These are phyloP conservation scores for Andrena praecox DNA, from an alignment of 2,888 invertebrate species.

Conservation along the genomic window DNA sequence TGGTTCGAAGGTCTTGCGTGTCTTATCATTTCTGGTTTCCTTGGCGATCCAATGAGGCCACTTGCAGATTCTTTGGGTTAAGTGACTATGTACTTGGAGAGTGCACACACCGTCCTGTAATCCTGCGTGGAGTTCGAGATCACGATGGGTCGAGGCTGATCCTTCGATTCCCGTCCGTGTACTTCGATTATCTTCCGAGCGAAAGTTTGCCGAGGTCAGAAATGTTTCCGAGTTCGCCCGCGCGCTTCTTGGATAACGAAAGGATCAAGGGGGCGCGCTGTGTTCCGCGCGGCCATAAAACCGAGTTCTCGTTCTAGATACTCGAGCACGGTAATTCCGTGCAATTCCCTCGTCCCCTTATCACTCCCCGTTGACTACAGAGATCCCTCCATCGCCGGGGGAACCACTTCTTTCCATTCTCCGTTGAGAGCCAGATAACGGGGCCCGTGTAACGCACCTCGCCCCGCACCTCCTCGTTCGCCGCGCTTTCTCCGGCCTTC, in stretches of 20 bases:
- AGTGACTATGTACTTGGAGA: not conserved
- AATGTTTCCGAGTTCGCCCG: conserved; percentile 26
- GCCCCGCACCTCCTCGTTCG: not conserved
- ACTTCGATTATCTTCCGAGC: conserved; percentile 38
- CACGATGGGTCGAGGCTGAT: not conserved
- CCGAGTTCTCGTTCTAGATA: conserved; percentile 54
- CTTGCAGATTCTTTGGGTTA: not conserved
- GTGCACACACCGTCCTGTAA: not conserved
- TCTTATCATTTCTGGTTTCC: too few species aligned
- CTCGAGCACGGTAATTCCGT: conserved; percentile 47
- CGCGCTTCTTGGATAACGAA: conserved; percentile 5
- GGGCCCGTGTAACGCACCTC: conserved; percentile 25
- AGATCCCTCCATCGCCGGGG: conserved; percentile 42
- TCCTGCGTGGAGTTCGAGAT: not conserved
- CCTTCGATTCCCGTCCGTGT: conserved; percentile 27
- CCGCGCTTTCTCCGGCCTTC: not conserved
- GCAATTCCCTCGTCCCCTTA: conserved; percentile 51
- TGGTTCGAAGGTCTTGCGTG: too few species aligned
- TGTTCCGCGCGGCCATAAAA: conserved; percentile 46
- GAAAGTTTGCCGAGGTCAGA: conserved; percentile 38
- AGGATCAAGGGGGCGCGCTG: conserved; percentile 18
- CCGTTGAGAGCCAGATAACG: conserved; percentile 52
- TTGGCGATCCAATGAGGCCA: too few species aligned
- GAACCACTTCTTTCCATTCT: conserved; percentile 50
- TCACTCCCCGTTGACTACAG: conserved; percentile 30